Conservation (phyloP, 1,140 invertebrate species). For the Triops longicaudatus region DNA sequence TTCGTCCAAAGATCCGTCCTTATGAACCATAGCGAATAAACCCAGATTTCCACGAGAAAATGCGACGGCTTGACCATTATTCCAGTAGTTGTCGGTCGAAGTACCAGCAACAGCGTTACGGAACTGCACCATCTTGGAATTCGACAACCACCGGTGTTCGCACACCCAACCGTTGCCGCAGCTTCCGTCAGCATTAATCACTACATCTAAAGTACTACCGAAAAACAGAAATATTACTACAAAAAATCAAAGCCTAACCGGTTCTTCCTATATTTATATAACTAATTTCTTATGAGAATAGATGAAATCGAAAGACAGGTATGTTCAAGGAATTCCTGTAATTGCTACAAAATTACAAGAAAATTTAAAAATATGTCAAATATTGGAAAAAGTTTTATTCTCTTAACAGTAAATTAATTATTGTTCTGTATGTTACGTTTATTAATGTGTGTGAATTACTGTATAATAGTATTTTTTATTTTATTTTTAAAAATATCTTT, state of each 20-base stretch:
- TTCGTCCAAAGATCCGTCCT: slow-evolving; percentile 31
- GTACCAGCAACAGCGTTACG: slow-evolving; percentile 33
- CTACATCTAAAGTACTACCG: slow-evolving; percentile 38
- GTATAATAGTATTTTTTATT: background rate
- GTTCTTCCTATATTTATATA: too few relatives aligned
- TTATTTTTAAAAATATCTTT: background rate
- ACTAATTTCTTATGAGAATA: too few relatives aligned
- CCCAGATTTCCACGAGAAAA: slow-evolving; percentile 36
- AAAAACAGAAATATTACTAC: slow-evolving; percentile 18
- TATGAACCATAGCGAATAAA: slow-evolving; percentile 36
- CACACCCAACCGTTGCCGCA: slow-evolving; percentile 48
- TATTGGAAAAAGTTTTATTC: too few relatives aligned
- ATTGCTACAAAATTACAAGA: too few relatives aligned
- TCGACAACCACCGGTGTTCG: slow-evolving; percentile 45
- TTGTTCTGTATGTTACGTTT: too few relatives aligned
- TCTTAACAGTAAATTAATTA: too few relatives aligned
- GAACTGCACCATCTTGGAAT: slow-evolving; percentile 41
- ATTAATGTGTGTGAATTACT: background rate
- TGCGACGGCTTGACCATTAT: slow-evolving; percentile 35
- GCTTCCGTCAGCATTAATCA: slow-evolving; percentile 37
- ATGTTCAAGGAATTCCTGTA: too few relatives aligned
- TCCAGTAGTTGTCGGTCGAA: slow-evolving; percentile 35
- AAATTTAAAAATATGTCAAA: too few relatives aligned
- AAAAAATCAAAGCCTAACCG: too few relatives aligned
- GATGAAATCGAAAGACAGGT: too few relatives aligned